Percentiles rank a stretch among this genome's conserved stretches.
Evolutionary conservation across 2,888 invertebrate genomes (phyloP).

Genomic region (Rhopalosiphum nymphaeae): DNA sequence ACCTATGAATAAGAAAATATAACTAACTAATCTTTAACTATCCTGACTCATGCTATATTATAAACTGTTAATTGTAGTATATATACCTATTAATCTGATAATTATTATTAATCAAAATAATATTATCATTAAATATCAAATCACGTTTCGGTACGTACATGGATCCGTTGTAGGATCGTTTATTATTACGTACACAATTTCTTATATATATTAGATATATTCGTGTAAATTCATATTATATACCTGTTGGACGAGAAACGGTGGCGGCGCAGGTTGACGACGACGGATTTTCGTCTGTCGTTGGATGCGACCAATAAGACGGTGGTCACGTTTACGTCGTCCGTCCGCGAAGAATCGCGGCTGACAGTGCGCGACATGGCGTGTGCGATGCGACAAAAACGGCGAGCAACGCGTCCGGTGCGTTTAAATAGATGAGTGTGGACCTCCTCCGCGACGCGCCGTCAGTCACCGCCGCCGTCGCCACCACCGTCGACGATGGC

Average conservation of each 20-base stretch:
- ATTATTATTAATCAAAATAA: no score
- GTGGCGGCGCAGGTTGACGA: background rate
- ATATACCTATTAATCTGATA: no score
- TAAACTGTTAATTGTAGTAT: no score
- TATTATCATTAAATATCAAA: no score
- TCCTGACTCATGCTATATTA: background rate
- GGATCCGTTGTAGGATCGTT: no score
- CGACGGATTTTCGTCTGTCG: background rate
- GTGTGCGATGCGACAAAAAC: conserved; percentile 16
- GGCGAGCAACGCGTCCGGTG: conserved; percentile 32
- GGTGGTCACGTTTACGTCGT: background rate
- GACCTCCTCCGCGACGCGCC: background rate
- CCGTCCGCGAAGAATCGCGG: background rate
- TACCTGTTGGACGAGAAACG: conserved; percentile 6
- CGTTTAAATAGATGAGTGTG: conserved; percentile 38
- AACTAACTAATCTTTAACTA: background rate
- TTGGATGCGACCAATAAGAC: background rate
- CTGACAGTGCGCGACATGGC: conserved; percentile 11
- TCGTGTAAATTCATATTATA: no score
- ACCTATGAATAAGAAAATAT: background rate
- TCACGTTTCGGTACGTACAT: no score
- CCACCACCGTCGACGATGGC: background rate
- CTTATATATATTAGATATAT: no score
- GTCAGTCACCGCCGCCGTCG: background rate
- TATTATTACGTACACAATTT: no score